phyloP scores from a whole-genome alignment of 2,888 invertebrate species.

The Cantharis rufa region DNA sequence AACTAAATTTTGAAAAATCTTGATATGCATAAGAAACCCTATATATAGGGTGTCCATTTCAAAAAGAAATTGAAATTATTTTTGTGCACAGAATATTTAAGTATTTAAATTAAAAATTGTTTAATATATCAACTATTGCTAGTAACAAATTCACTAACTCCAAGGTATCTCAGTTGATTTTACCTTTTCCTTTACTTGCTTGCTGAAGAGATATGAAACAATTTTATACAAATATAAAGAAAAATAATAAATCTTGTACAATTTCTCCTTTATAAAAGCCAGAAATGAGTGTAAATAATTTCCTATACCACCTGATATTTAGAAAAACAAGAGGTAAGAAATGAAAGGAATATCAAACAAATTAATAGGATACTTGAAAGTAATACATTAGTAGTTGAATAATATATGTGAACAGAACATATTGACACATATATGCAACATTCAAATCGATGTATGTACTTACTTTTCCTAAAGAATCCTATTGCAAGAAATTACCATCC shows the following conservation, averaged over 20 bases:
- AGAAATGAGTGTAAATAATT: not conserved
- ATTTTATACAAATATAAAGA: not conserved
- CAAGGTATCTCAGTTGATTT: not conserved
- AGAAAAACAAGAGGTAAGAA: not conserved
- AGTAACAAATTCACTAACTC: not conserved
- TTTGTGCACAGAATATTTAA: not conserved
- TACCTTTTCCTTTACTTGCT: not conserved
- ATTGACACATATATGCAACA: constrained; percentile 37
- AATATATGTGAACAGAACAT: constrained; percentile 27
- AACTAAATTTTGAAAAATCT: too few species aligned
- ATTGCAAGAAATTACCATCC: constrained; percentile 49
- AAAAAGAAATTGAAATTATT: not conserved
- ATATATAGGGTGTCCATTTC: not conserved
- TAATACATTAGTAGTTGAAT: constrained; percentile 19
- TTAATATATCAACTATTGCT: not conserved
- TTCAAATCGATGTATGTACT: constrained; percentile 51
- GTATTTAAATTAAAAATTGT: not conserved
- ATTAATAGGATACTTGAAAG: not conserved
- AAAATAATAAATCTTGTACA: not conserved
- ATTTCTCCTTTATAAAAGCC: not conserved
- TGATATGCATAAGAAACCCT: too few species aligned
- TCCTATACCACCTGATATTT: not conserved
- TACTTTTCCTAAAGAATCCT: constrained; percentile 64
- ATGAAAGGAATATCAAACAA: not conserved
- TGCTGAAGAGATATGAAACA: not conserved